Evolutionary conservation across 2,797 vertebrate species (phyloP).

Genomic region (Loriculus beryllinus): DNA sequence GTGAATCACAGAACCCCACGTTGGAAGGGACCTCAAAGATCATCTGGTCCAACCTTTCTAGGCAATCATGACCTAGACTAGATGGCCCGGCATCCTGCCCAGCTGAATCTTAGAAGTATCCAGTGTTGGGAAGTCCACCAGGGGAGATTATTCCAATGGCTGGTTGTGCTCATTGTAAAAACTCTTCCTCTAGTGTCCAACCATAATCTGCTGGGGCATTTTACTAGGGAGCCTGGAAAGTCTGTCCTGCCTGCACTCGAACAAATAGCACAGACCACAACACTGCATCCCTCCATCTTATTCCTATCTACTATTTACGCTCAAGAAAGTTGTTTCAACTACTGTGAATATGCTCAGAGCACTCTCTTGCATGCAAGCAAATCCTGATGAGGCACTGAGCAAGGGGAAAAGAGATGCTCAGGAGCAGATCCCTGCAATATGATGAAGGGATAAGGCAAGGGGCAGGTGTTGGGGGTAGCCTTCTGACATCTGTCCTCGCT

Average conservation of each 20-base stretch:
- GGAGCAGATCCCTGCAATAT: neutral
- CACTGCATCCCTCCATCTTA: neutral
- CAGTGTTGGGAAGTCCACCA: neutral
- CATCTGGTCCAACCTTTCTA: neutral
- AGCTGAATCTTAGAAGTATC: neutral
- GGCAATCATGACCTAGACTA: neutral
- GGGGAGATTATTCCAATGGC: neutral
- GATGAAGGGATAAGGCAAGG: neutral
- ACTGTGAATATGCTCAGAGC: neutral
- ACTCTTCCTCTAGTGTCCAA: neutral
- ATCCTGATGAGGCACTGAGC: neutral
- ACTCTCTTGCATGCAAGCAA: neutral
- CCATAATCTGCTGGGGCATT: neutral
- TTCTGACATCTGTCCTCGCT: rapidly evolving
- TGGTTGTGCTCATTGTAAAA: neutral
- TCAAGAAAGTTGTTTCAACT: neutral
- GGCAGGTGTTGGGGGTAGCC: neutral
- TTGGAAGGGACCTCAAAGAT: neutral
- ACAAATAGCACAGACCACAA: rapidly evolving
- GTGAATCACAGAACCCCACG: neutral
- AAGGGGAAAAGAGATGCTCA: neutral
- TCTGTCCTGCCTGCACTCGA: neutral
- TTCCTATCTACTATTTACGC: neutral
- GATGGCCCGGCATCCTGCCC: neutral
- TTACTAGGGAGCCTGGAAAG: neutral